Base-by-base conservation (phyloP, 2,113 vertebrate genomes). In the Irena cyanogastra region DNA sequence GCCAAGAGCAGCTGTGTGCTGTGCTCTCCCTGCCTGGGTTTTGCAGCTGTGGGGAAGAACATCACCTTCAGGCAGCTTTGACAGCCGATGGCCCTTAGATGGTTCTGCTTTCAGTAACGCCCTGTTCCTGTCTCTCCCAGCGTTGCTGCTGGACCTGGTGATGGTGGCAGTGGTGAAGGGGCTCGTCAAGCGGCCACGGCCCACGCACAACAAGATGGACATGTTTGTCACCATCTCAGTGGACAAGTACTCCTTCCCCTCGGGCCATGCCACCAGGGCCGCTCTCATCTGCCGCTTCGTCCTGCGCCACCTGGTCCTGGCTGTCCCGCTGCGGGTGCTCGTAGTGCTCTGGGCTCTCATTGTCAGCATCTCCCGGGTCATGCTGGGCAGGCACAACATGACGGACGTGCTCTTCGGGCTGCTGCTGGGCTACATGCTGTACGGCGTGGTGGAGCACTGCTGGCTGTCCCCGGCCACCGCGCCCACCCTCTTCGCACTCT, bases 181-280 rank as follows among this genome's bases (percentile, higher is more conserved):
- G 2, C 92, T 99, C 11, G 99, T 99, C 76, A 98, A 98, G 74
- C 98, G 99, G 44, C 98, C 98, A 4, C 98, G 99, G 5, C 99
- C 99, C 5, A 94, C 98, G 5, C 98, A 99, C 93, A 99, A 99
- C 97, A 99, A 98, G 60, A 99, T 99, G 99, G 99, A 99, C 98
- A 99, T 99, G 99, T 99, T 99, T 22, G 97, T 98, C 97, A 99
- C 99, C 26, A 97, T 99, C 83, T 99, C 99, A 0, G 99, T 99
- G 97, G 99, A 99, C 98, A 98, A 98, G 94, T 99, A 99, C 93
- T 99, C 99, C 84, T 99, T 99, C 87, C 99, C 99, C 0, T 99
- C 99, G 0, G 99, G 99, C 96, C 99, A 99, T 0, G 98, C 99
- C 94, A 99, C 99, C 28, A 98, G 99, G 20, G 99, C 99, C 0